A percentile compares a stretch with the other conserved stretches of the same genome.
Evolutionary conservation across 2,797 vertebrate genomes (phyloP).

Genomic region (Sebastes hubbsi): DNA sequence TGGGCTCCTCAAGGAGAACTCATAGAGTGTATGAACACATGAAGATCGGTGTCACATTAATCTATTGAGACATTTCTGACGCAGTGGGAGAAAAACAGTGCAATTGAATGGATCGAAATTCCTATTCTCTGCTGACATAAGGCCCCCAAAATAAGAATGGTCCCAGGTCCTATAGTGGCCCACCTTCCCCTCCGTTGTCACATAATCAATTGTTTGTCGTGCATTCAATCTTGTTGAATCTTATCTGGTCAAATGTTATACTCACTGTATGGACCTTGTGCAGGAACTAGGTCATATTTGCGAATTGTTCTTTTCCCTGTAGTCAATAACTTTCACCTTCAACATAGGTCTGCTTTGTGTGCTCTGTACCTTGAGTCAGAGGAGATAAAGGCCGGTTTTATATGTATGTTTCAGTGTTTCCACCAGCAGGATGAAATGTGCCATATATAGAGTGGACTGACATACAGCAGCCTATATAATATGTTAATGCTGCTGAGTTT

Average conservation of each 20-base stretch:
- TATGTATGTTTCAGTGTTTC: not conserved
- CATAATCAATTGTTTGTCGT: not conserved
- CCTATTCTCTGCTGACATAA: not conserved
- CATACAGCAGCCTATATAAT: not conserved
- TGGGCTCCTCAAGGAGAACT: not conserved
- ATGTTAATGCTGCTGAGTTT: not conserved
- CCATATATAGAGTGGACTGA: not conserved
- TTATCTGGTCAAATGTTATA: conserved; percentile 14
- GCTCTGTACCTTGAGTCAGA: too few species aligned
- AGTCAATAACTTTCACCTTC: not conserved
- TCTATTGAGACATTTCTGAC: not conserved
- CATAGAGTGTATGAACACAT: not conserved
- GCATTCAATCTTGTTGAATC: not conserved
- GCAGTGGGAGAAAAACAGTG: not conserved
- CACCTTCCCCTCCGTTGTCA: not conserved
- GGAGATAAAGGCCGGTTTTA: not conserved
- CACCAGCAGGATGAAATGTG: not conserved
- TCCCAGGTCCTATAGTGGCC: not conserved
- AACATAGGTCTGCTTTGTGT: not conserved
- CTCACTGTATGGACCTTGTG: not conserved
- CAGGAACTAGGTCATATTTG: conserved; percentile 29
- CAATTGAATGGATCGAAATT: not conserved
- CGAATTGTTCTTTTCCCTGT: not conserved
- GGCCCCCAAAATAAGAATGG: not conserved
- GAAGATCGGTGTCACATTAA: not conserved